phyloP scores from a whole-genome alignment of 2,797 vertebrate species.

The Yasuhikotakia modesta region DNA sequence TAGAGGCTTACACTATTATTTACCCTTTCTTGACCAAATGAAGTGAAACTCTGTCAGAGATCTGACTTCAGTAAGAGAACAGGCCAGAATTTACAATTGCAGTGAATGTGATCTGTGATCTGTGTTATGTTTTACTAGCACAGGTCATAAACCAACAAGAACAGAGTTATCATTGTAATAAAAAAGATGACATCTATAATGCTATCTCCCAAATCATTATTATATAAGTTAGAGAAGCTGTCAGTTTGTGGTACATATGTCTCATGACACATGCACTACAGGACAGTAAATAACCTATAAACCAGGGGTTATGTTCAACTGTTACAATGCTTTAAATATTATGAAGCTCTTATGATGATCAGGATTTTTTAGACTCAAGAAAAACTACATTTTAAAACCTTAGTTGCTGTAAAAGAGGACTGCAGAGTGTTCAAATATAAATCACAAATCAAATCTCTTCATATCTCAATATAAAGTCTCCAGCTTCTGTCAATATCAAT shows the following conservation, averaged over 20 bases:
- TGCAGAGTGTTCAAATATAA: too few relatives aligned
- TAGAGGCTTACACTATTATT: not conserved
- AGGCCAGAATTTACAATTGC: constrained; percentile 7
- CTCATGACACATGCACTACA: not conserved
- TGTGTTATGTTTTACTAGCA: constrained; percentile 15
- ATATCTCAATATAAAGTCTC: too few relatives aligned
- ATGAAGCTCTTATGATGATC: too few relatives aligned
- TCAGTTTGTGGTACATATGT: not conserved
- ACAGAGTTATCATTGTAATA: constrained; percentile 2
- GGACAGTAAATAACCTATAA: not conserved
- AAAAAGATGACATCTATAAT: not conserved
- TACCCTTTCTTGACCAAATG: not conserved
- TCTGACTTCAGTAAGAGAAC: not conserved
- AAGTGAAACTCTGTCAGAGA: constrained; percentile 2
- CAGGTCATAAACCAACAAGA: constrained; percentile 17
- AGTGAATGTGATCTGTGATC: constrained; percentile 30
- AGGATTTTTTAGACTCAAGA: too few relatives aligned
- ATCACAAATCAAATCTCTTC: too few relatives aligned
- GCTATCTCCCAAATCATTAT: not conserved
- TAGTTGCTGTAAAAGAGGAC: too few relatives aligned
- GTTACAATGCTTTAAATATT: too few relatives aligned
- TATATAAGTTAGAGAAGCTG: not conserved
- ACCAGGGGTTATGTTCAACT: not conserved
- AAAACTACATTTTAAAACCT: too few relatives aligned
- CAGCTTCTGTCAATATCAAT: too few relatives aligned